Evolutionary conservation across 2,888 invertebrate species (phyloP).

Genomic region (Eledona agricola): DNA sequence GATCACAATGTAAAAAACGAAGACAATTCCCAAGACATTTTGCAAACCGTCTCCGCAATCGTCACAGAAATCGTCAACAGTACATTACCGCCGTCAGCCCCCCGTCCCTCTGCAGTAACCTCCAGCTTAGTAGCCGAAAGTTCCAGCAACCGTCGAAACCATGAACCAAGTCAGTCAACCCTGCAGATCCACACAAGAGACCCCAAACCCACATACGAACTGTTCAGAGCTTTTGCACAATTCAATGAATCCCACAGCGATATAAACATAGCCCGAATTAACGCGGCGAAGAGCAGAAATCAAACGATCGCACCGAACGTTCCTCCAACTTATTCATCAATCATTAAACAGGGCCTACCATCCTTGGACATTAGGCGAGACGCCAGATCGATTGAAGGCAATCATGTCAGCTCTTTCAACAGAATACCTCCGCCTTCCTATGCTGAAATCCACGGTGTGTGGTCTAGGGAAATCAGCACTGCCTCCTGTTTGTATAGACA

Average conservation of each 20-base stretch:
- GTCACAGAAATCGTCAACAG: slow-evolving; percentile 3
- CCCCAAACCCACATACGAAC: slow-evolving; percentile 26
- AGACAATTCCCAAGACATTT: slow-evolving; percentile 17
- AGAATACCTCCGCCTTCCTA: slow-evolving; percentile 52
- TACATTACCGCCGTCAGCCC: neutral
- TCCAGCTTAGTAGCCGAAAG: neutral
- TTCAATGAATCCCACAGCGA: slow-evolving; percentile 28
- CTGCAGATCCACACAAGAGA: too few species aligned
- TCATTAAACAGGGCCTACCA: slow-evolving; percentile 25
- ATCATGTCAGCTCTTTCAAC: slow-evolving; percentile 39
- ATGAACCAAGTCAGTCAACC: neutral
- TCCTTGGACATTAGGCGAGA: slow-evolving; percentile 25
- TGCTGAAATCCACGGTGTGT: slow-evolving; percentile 49
- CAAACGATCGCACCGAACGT: slow-evolving; percentile 1
- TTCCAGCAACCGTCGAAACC: neutral
- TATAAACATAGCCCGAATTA: slow-evolving; percentile 2
- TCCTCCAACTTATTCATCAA: slow-evolving; percentile 34
- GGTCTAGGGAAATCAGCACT: slow-evolving; percentile 40
- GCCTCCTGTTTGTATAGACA: slow-evolving; percentile 44
- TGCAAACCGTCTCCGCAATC: slow-evolving; percentile 4
- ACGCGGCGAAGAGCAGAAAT: neutral
- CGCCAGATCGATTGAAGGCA: slow-evolving; percentile 17
- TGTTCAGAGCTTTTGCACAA: slow-evolving; percentile 15
- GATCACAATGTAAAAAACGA: slow-evolving; percentile 15
- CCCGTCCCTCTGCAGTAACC: neutral